Conservation (phyloP, 2,113 vertebrate genomes). For the Cyprinus carpio region DNA sequence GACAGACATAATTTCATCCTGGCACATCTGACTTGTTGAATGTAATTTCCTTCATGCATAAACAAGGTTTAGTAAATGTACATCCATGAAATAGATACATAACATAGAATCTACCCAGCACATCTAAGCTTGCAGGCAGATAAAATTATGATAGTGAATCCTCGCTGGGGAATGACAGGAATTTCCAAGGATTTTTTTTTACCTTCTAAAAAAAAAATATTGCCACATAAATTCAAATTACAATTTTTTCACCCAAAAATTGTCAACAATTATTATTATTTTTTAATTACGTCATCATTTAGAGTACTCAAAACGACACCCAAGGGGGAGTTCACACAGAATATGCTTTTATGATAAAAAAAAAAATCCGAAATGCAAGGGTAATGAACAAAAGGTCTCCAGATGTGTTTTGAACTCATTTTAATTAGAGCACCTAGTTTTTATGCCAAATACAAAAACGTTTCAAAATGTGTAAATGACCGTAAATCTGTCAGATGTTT, state of each 20-base stretch:
- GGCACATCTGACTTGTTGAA: not conserved
- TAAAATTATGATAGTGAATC: not conserved
- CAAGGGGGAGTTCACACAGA: not conserved
- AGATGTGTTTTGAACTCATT: not conserved
- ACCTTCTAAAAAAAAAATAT: too few relatives aligned
- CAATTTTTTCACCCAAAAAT: not conserved
- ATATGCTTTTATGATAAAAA: not conserved
- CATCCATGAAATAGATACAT: not conserved
- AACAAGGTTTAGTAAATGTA: not conserved
- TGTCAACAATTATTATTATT: too few relatives aligned
- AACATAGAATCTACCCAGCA: not conserved
- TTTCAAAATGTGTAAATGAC: not conserved
- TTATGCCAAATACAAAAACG: not conserved
- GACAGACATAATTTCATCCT: not conserved
- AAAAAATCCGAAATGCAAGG: not conserved
- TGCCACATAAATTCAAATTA: not conserved
- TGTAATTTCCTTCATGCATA: not conserved
- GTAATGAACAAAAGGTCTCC: not conserved
- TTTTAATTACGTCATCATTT: not conserved
- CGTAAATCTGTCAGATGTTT: not conserved
- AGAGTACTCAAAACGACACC: not conserved
- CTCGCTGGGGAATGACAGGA: constrained; percentile 8
- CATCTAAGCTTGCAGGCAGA: constrained; percentile 18
- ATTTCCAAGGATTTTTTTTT: too few relatives aligned
- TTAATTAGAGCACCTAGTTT: not conserved